Evolutionary conservation across 2,797 vertebrate species (phyloP), one percentile per base, ranked within the genome.

Genomic region (Galagoides demidoff): DNA sequence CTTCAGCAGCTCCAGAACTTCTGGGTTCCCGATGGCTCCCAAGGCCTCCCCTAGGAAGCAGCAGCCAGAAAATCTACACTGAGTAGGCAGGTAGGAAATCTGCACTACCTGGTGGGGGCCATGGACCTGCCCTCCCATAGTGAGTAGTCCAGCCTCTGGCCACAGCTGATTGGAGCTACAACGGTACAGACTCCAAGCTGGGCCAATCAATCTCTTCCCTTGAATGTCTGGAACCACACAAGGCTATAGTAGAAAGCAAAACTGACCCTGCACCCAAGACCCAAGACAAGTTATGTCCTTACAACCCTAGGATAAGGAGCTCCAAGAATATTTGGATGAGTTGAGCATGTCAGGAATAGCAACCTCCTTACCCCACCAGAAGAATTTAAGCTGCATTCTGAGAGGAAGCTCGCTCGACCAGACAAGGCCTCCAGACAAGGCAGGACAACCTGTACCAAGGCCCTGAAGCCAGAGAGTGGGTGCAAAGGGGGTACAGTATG

Each of bases 21-120:
- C 87, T 0, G 98, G 98, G 96, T 99, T 99, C 90, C 99, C 99
- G 0, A 99, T 99, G 1, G 99, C 99, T 31, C 99, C 99, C 93
- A 99, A 97, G 55, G 99, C 99, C 97, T 99, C 99, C 9, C 99
- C 99, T 99, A 81, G 43, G 52, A 70, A 79, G 34, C 31, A 45
- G 11, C 37, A 49, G 7, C 13, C 4, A 61, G 31, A 61, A 22
- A 5, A 17, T 0, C 3, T n/a, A 22, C 20, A 14, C 14, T 25
- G 19, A 11, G 74, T 22, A 52, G 27, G 25, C 14, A 27, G 49
- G 16, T 12, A 43, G 37, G n/a, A 43, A 63, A 57, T 52, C 29
- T 20, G 5, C 19, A 31, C 31, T 55, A 23, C 20, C 31, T 23
- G 10, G 66, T 59, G n/a, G n/a, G n/a, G 34, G 66, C 66, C 66